Evolutionary conservation across 2,113 vertebrate genomes (phyloP).

Genomic region (Nothocercus julius): DNA sequence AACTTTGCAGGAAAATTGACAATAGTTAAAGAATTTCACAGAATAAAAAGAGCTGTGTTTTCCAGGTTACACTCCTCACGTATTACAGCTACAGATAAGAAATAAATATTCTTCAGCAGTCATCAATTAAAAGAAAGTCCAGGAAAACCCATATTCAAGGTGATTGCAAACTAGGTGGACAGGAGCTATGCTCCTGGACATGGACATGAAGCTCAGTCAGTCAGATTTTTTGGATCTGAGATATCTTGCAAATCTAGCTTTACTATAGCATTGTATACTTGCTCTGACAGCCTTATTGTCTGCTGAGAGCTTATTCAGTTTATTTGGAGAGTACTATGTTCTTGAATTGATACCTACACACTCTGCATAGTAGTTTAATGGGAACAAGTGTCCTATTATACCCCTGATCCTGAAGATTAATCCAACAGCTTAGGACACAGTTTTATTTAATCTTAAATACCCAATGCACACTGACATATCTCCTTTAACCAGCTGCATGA

Average conservation of each 20-base stretch:
- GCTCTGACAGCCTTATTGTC: background rate
- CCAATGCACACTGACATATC: accelerated
- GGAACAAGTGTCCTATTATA: background rate
- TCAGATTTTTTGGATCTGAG: background rate
- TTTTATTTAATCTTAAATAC: background rate
- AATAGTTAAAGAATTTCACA: background rate
- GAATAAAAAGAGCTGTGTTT: background rate
- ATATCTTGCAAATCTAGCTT: background rate
- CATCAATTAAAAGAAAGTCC: background rate
- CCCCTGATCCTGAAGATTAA: background rate
- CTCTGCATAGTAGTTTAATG: background rate
- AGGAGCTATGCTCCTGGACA: background rate
- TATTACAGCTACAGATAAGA: background rate
- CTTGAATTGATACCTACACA: background rate
- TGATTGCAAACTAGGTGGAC: background rate
- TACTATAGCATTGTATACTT: background rate
- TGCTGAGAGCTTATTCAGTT: background rate
- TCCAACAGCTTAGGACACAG: background rate
- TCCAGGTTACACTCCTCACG: background rate
- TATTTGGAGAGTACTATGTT: background rate
- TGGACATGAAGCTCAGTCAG: accelerated
- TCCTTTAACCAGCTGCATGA: background rate
- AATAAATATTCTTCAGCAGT: background rate
- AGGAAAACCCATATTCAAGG: background rate
- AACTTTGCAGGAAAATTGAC: background rate